These are phyloP conservation scores for Branchinecta lynchi DNA, from an alignment of 1,140 invertebrate genomes.

Conservation along the genomic window DNA sequence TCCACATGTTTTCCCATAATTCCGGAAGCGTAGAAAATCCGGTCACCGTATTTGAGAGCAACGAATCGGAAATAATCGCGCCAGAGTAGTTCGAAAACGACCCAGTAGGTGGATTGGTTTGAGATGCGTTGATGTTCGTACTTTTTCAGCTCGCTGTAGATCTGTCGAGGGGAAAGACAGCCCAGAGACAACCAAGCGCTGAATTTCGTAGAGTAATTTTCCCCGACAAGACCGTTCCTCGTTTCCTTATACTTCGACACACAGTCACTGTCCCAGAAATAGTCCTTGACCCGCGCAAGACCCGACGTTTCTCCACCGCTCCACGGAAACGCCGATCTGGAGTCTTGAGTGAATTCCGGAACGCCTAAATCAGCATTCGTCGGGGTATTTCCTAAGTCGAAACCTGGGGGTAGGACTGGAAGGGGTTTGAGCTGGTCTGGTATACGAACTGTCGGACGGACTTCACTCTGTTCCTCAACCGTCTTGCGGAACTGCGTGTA, in stretches of 20 bases:
- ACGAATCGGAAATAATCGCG: constrained; percentile 34
- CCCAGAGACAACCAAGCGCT: constrained; percentile 33
- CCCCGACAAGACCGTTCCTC: constrained; percentile 32
- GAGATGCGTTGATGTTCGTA: constrained; percentile 29
- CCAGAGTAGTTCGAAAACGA: constrained; percentile 34
- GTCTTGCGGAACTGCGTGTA: constrained; percentile 33
- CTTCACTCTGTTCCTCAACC: constrained; percentile 27
- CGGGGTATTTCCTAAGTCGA: constrained; percentile 28
- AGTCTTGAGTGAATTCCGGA: constrained; percentile 20
- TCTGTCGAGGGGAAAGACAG: constrained; percentile 31
- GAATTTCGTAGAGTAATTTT: constrained; percentile 35
- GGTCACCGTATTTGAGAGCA: constrained; percentile 32
- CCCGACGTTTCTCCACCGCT: constrained; percentile 30
- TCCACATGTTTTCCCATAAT: constrained; percentile 26
- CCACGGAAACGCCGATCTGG: constrained; percentile 29
- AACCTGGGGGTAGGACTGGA: constrained; percentile 24
- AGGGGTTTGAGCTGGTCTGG: constrained; percentile 28
- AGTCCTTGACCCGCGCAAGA: constrained; percentile 28
- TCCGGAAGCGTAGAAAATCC: constrained; percentile 30
- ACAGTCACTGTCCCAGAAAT: constrained; percentile 31
- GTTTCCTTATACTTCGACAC: constrained; percentile 33
- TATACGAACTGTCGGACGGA: constrained; percentile 26
- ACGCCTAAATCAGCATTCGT: constrained; percentile 25
- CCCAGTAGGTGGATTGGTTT: constrained; percentile 34
- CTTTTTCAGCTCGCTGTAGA: constrained; percentile 31